Evolutionary conservation across 2,888 invertebrate species (phyloP).

Genomic region (Odontothrips loti): DNA sequence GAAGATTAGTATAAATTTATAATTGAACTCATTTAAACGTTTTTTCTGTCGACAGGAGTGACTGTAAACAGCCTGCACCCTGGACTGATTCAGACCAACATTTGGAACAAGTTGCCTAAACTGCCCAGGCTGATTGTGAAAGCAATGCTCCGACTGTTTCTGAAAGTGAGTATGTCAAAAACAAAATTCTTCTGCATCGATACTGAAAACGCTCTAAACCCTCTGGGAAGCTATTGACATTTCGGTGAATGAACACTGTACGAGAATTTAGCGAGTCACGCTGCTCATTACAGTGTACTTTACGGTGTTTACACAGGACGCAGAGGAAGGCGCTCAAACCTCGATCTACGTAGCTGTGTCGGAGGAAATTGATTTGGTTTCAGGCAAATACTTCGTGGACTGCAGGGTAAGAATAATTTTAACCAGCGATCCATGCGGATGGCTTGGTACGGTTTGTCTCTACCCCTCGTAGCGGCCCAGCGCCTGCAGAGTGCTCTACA

Average conservation of each 20-base stretch:
- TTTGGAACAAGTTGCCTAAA: constrained; percentile 32
- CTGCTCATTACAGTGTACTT: too few relatives aligned
- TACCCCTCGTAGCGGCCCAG: too few relatives aligned
- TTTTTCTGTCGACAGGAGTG: constrained; percentile 38
- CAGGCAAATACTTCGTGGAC: constrained; percentile 43
- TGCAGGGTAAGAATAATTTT: constrained; percentile 39
- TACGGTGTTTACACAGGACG: constrained; percentile 35
- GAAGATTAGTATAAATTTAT: too few relatives aligned
- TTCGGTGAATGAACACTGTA: too few relatives aligned
- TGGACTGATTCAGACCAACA: constrained; percentile 41
- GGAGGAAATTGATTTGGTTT: constrained; percentile 40
- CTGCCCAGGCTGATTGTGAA: neutral
- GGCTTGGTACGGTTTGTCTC: too few relatives aligned
- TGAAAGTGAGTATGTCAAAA: constrained; percentile 29
- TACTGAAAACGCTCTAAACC: constrained; percentile 31
- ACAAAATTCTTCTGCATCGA: constrained; percentile 31
- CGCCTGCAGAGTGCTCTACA: too few relatives aligned
- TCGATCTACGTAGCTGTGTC: constrained; percentile 41
- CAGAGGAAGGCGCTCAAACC: constrained; percentile 43
- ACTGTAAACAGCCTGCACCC: constrained; percentile 45
- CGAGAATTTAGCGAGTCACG: too few relatives aligned
- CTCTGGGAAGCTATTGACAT: too few relatives aligned
- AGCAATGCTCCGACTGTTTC: constrained; percentile 2
- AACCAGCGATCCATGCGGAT: too few relatives aligned
- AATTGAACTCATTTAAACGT: too few relatives aligned